Evolutionary conservation across 1,140 invertebrate species (phyloP), one percentile per base, ranked within the genome.

Genomic region (Chlorops oryzae): DNA sequence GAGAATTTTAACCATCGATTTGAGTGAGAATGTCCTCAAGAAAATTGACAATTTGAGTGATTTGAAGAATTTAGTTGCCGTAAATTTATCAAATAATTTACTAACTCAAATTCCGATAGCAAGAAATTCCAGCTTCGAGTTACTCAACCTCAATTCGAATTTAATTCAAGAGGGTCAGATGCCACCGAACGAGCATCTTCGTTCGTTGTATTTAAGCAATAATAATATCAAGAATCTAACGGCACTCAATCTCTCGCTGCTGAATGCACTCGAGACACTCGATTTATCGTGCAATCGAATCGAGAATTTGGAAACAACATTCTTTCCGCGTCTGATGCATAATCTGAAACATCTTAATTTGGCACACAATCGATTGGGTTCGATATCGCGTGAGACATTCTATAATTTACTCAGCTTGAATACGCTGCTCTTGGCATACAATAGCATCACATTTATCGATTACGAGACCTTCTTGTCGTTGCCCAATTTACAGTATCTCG

Each of bases 401-500:
- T 62, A 59, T 38, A 61, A 59, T 46, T 45, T 77, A 18, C 35
- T 60, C 1, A 61, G 59, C 13, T 61, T 82, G 32, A 62, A 75
- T 56, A 67, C 72, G 35, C 55, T 84, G n/a, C 73, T 77, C 54
- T 61, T 84, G 39, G 74, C 77, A 50, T 59, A 67, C 12, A 85
- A 85, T 59, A 55, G 57, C 27, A 75, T 84, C 17, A 50, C 62
- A 13, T 64, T 65, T n/a, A 69, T 85, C 10, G 72, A 77, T 43
- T 72, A 75, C n/a, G 59, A 69, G 17, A 75, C 68, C 15, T 83
- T 84, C 48, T 48, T 60, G 52, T 83, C 88, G 58, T 65, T 90
- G 15, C 81, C 82, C n/a, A 73, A 74, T 48, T 71, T 93, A 21
- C 82, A 88, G 59, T 85, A 89, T 59, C 73, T 94, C 38, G 88